These are phyloP conservation scores for Empis stercorea DNA, from an alignment of 2,888 invertebrate genomes.

Conservation along the genomic window DNA sequence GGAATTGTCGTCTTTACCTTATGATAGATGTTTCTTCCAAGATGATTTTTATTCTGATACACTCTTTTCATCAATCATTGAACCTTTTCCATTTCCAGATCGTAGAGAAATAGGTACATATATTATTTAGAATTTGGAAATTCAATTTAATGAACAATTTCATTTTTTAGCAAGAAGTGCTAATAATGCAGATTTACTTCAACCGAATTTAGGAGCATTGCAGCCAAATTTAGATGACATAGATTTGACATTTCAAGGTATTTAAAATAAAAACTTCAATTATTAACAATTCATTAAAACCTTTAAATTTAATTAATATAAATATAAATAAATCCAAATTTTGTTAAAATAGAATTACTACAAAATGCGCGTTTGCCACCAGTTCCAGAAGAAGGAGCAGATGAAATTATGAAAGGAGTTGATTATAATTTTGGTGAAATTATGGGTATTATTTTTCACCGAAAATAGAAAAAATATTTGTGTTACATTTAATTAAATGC, in stretches of 20 bases:
- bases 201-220: conserved; percentile 91
- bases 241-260: conserved; percentile 71
- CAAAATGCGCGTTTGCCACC: conserved; percentile 41
- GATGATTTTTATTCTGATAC: conserved; percentile 66
- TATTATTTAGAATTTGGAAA: no score
- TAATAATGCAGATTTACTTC: conserved; percentile 90
- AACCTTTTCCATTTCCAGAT: conserved; percentile 93
- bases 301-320: no score
- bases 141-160: background rate
- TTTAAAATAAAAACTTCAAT: background rate
- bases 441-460: conserved; percentile 18
- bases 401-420: conserved; percentile 42
- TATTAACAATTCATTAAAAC: background rate
- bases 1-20: conserved; percentile 27
- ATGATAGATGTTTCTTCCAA: conserved; percentile 22
- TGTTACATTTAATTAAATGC: no score
- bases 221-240: conserved; percentile 95
- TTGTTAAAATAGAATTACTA: conserved; percentile 27
- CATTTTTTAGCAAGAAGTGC: conserved; percentile 47
- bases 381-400: conserved; percentile 47
- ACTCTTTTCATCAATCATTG: conserved; percentile 63
- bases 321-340: no score
- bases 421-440: conserved; percentile 27
- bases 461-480: no score
- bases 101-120: conserved; percentile 79